phyloP scores from a whole-genome alignment of 1,140 invertebrate genomes.

The silkworm (Bombyx mori) region DNA sequence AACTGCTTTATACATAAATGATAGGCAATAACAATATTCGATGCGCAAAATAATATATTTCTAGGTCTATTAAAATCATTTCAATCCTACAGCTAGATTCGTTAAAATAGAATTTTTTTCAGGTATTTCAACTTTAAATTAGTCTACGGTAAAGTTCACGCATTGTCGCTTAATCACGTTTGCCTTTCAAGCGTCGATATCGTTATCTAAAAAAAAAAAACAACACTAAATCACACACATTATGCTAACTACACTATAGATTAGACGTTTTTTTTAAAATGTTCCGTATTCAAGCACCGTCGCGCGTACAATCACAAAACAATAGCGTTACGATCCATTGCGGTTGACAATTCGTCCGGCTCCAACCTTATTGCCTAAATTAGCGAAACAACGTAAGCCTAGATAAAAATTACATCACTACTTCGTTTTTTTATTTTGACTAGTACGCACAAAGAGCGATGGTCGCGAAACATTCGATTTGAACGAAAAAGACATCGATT shows the following conservation, averaged over 20 bases:
- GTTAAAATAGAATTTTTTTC: too few relatives aligned
- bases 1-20: too few relatives aligned
- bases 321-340: neutral
- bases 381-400: conserved; percentile 37
- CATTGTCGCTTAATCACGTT: too few relatives aligned
- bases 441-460: conserved; percentile 36
- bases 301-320: neutral
- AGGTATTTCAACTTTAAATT: too few relatives aligned
- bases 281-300: neutral
- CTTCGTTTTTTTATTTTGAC: conserved; percentile 39
- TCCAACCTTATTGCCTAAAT: conserved; percentile 9
- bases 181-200: too few relatives aligned
- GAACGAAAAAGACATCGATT: neutral
- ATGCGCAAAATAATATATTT: too few relatives aligned
- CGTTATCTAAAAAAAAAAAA: neutral
- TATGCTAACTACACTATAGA: neutral
- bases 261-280: neutral
- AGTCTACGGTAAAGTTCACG: too few relatives aligned
- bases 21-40: too few relatives aligned
- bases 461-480: conserved; percentile 8
- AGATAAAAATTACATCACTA: conserved; percentile 37
- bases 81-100: too few relatives aligned
- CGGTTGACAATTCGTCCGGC: neutral
- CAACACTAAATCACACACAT: neutral
- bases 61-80: too few relatives aligned